Evolutionary conservation across 2,113 vertebrate genomes (phyloP), one percentile per base, ranked within the genome.

Genomic region (Myotis yumanensis): DNA sequence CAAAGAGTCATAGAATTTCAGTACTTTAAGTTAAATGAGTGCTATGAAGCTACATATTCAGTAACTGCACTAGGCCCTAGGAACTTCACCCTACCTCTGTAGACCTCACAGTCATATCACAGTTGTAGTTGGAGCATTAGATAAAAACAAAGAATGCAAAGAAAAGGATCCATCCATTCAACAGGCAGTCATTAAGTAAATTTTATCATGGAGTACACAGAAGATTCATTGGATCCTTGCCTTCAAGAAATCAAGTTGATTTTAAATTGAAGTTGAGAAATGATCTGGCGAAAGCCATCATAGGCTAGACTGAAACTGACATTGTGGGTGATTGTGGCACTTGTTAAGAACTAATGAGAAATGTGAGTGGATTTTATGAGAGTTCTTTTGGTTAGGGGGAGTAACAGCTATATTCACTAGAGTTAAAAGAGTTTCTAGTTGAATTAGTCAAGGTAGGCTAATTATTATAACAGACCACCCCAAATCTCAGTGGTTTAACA

Each of bases 231-330:
- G 52, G n/a, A 54, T 90, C 77, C 37, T 87, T 91, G 37, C 25
- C 32, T 87, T 93, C 59, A 77, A 62, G 89, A 94, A 92, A 64
- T 69, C 46, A 91, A 66, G 64, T 80, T 85, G 59, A 54, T 79
- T 90, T 96, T 93, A 88, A 76, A 40, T n/a, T 17, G 25, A 62
- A 18, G 8, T 88, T 82, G 40, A 75, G 25, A 91, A 86, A 79
- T 57, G 62, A 52, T 62, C 64, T 84, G 25, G 15, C 68, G 15
- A 69, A 93, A 90, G 59, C 40, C 28, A 3, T 64, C 22, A 30
- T 2, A 86, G 82, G 23, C 86, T 80, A 35, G n/a, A 57, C 68
- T 35, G 62, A 96, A 76, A 32, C 71, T 66, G 62, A 52, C 1
- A 2, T 79, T 32, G 1, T 15, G 30, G 46, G n/a, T 72, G 28